These are phyloP conservation scores for Dreissena rostriformis DNA, from an alignment of 1,140 invertebrate species.

Conservation along the genomic window DNA sequence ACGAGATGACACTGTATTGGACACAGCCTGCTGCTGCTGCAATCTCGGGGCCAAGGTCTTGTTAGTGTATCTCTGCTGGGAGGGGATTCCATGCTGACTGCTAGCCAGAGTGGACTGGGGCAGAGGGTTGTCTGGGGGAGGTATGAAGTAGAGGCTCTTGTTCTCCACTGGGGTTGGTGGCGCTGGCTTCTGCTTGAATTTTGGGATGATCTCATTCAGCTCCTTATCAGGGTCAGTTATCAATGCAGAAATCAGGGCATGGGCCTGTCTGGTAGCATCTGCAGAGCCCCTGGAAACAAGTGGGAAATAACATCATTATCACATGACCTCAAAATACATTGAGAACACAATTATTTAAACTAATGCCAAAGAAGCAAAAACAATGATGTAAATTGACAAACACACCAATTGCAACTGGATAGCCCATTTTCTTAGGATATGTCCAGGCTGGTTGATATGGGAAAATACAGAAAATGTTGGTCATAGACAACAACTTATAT, in stretches of 20 bases:
- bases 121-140: constrained; percentile 78
- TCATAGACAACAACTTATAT: no score
- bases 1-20: constrained; percentile 5
- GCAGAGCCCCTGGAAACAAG: constrained; percentile 87
- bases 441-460: no score
- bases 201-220: constrained; percentile 91
- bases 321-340: background rate
- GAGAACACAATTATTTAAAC: no score
- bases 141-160: constrained; percentile 62
- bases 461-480: no score
- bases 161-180: constrained; percentile 45
- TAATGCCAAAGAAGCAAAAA: no score
- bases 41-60: constrained; percentile 34
- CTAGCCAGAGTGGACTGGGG: constrained; percentile 48
- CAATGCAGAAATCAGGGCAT: constrained; percentile 91
- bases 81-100: constrained; percentile 13
- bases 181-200: constrained; percentile 80
- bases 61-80: constrained; percentile 33
- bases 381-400: no score
- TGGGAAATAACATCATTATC: background rate
- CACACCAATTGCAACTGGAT: no score
- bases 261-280: constrained; percentile 95
- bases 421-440: no score
- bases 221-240: constrained; percentile 97
- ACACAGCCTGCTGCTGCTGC: constrained; percentile 40